These are phyloP conservation scores for Ctenosaura bakeri DNA, from an alignment of 2,797 vertebrate genomes.

Conservation along the genomic window DNA sequence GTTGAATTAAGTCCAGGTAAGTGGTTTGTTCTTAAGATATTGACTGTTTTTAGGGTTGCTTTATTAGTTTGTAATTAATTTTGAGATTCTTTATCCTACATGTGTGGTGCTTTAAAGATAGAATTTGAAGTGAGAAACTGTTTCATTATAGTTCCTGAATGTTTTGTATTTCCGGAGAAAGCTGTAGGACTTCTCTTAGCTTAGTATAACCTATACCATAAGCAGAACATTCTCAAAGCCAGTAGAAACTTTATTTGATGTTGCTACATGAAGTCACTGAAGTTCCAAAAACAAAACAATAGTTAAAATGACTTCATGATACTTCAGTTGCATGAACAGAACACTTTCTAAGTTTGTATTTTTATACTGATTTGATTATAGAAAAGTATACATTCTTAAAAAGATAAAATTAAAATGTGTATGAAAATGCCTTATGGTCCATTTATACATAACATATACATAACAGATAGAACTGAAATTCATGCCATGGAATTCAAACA, in stretches of 20 bases:
- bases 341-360: too few species aligned
- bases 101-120: not conserved
- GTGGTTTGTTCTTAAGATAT: slow-evolving; percentile 33
- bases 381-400: too few species aligned
- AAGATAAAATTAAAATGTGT: too few species aligned
- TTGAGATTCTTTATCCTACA: not conserved
- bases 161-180: not conserved
- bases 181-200: not conserved
- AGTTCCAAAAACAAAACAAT: not conserved
- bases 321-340: too few species aligned
- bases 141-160: not conserved
- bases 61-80: not conserved
- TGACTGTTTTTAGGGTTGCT: not conserved
- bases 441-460: too few species aligned
- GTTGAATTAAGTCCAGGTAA: slow-evolving; percentile 98
- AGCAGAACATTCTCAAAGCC: not conserved
- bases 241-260: not conserved
- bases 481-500: not conserved
- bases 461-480: not conserved
- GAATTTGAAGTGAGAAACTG: not conserved
- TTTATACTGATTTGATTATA: too few species aligned
- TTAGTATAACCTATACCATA: not conserved
- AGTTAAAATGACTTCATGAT: too few species aligned
- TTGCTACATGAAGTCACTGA: not conserved
- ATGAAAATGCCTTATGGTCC: too few species aligned